Base-by-base conservation (phyloP, 2,113 vertebrate genomes). In the Bujurquina vittata region DNA sequence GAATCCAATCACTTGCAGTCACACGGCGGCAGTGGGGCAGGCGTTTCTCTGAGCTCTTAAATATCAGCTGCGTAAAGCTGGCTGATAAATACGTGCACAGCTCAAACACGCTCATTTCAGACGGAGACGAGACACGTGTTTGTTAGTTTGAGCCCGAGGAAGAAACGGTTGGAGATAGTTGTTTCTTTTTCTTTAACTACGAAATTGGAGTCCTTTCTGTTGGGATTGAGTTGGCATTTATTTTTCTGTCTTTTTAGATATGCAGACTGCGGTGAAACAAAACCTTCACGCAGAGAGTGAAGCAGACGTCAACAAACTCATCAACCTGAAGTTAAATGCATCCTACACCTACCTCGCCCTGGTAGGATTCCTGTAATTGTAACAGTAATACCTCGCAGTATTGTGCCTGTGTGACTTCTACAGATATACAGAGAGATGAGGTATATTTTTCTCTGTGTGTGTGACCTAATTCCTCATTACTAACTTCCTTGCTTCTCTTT, bases 321-420 rank as follows among this genome's bases (percentile, higher is more conserved):
- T 94, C 87, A 95, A 95, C 86, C 74, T 91, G 74, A 95, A 95
- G 80, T 92, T 96, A 67, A 89, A 54, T 8, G 94, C 95, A 2
- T 95, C 95, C 31, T 96, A 95, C 84, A 93, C 94, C 17, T 95
- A 89, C 80, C 92, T 94, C 14, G 74, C 94, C 58, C 81, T 96
- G 92, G 95, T 95, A 88, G 0, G 80, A 37, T 33, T 35, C 65
- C 9, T 49, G 5, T 49, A 23, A 63, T 5, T 60, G 2, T 26
- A 14, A 46, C 10, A 15, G 23, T 49, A 49, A 57, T 35, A n/a
- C 9, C 4, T 26, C 49, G 4, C 23, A 49, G 7, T 23, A 33
- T 29, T 8, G 11, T 67, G 4, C 2, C 23, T 62, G 11, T 58
- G 10, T 23, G 6, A 23, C n/a, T 31, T 61, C 17, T n/a, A 55